Evolutionary conservation across 92 coral and sea anemone species (phyloP).

Genomic region (Nematostella vectensis): DNA sequence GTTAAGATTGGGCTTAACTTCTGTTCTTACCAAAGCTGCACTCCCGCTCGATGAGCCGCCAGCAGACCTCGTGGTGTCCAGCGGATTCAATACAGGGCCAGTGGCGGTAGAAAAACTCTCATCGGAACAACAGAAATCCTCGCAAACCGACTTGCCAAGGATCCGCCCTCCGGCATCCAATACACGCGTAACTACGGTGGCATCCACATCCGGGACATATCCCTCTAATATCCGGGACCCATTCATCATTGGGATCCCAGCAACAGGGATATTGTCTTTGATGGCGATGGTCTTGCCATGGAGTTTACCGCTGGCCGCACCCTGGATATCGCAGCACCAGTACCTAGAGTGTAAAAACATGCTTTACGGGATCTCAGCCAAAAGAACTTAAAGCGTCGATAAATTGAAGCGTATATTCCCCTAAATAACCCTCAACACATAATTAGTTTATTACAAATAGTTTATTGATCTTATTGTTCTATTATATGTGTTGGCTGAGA

Average conservation of each 20-base stretch:
- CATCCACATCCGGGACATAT: constrained; percentile 82
- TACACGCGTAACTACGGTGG: constrained; percentile 67
- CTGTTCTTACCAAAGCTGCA: constrained; percentile 34
- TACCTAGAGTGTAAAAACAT: constrained; percentile 27
- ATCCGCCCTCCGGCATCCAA: constrained; percentile 79
- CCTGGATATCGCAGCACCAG: constrained; percentile 64
- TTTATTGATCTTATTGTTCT: too few species aligned
- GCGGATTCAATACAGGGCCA: constrained; percentile 33
- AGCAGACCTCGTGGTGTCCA: constrained; percentile 20
- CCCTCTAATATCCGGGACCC: constrained; percentile 70
- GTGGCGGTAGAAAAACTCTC: constrained; percentile 54
- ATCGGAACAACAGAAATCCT: constrained; percentile 45
- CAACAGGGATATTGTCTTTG: constrained; percentile 67
- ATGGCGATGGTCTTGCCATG: constrained; percentile 64
- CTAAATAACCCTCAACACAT: too few species aligned
- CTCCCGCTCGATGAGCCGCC: constrained; percentile 52
- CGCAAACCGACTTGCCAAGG: constrained; percentile 66
- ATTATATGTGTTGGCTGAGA: background rate
- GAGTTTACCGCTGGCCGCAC: constrained; percentile 66
- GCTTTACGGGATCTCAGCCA: background rate
- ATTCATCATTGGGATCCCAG: constrained; percentile 89
- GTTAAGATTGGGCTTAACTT: too few species aligned
- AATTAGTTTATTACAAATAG: too few species aligned
- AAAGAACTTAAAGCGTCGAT: background rate
- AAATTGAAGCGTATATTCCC: background rate